Conservation (phyloP, 2,888 invertebrate species). For the Epinotia bilunana region DNA sequence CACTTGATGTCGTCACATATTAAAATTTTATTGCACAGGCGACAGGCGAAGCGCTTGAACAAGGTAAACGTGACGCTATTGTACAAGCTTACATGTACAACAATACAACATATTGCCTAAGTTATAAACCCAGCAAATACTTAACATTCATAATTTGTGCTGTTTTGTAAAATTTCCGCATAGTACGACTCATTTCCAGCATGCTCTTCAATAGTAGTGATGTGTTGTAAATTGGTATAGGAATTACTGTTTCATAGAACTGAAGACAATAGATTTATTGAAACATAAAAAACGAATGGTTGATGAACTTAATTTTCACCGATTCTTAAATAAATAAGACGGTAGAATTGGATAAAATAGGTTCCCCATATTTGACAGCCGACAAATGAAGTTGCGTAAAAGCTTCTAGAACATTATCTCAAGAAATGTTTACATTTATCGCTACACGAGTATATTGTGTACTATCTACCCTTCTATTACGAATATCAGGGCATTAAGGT, state of each 20-base stretch:
- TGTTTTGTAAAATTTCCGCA: background rate
- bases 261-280: too few species aligned
- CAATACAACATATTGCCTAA: background rate
- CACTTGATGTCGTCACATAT: conserved; percentile 18
- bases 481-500: conserved; percentile 35
- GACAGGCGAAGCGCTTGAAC: conserved; percentile 3
- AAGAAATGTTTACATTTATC: conserved; percentile 26
- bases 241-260: too few species aligned
- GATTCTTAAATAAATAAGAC: too few species aligned
- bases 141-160: background rate
- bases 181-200: too few species aligned
- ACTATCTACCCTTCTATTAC: conserved; percentile 16
- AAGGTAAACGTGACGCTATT: conserved; percentile 1
- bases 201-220: too few species aligned
- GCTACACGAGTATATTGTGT: conserved; percentile 1
- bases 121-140: background rate
- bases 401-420: background rate
- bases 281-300: too few species aligned
- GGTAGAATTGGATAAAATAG: background rate
- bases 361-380: background rate
- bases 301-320: too few species aligned
- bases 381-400: background rate
- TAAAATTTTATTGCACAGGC: conserved; percentile 5
- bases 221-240: too few species aligned
- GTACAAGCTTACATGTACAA: background rate